phyloP scores from a whole-genome alignment of 2,797 vertebrate species.

The Tolypeutes matacus region DNA sequence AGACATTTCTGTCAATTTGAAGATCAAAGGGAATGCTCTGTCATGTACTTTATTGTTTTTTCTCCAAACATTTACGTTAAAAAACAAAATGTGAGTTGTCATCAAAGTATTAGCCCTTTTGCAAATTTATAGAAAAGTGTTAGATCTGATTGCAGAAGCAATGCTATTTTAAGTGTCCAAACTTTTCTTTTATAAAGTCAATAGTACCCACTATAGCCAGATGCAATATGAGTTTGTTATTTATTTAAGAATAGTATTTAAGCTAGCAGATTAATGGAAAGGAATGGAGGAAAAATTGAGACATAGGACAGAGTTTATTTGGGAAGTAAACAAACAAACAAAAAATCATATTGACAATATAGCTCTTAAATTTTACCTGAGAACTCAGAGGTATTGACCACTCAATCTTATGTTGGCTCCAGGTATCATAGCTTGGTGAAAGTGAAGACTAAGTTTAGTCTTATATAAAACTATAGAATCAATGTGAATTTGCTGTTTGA shows the following conservation, averaged over 20 bases:
- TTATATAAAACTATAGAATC: not conserved
- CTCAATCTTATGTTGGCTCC: not conserved
- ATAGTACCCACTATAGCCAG: not conserved
- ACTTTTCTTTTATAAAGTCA: not conserved
- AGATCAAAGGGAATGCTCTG: conserved; percentile 56
- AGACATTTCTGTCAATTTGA: conserved; percentile 27
- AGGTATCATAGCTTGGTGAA: not conserved
- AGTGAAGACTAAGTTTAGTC: not conserved
- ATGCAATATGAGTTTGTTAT: not conserved
- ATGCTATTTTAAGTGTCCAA: conserved; percentile 41
- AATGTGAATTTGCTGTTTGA: not conserved
- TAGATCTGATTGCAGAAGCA: conserved; percentile 21
- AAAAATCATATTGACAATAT: not conserved
- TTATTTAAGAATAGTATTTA: not conserved
- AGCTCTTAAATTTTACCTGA: not conserved
- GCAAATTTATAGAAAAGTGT: not conserved
- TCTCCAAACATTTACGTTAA: conserved; percentile 26
- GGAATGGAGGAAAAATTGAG: not conserved
- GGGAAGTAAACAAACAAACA: not conserved
- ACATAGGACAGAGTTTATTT: not conserved
- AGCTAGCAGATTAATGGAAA: not conserved
- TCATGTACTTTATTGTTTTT: conserved; percentile 4
- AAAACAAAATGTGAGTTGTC: conserved; percentile 26
- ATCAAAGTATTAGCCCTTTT: conserved; percentile 57
- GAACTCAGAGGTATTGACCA: not conserved